Evolutionary conservation across 1,140 invertebrate genomes (phyloP).

Genomic region (Bombus pascuorum): DNA sequence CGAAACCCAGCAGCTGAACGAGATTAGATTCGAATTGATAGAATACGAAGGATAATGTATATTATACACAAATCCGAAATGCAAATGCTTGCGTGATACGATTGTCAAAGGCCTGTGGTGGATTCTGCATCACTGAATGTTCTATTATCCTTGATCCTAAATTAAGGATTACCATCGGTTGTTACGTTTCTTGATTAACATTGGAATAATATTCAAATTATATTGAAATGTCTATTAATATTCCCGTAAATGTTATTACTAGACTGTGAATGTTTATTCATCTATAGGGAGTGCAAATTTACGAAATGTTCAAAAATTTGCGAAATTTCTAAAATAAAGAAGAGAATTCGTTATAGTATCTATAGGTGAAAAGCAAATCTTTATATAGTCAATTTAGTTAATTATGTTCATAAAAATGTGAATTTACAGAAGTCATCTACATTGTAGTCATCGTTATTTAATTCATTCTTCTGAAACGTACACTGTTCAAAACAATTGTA

Average conservation of each 20-base stretch:
- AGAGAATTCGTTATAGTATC: too few species aligned
- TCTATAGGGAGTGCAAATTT: background rate
- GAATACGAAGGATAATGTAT: background rate
- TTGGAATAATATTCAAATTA: background rate
- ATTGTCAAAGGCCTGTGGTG: background rate
- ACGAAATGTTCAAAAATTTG: background rate
- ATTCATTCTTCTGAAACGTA: too few species aligned
- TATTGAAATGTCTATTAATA: background rate
- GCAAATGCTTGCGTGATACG: constrained; percentile 26
- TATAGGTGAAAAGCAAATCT: too few species aligned
- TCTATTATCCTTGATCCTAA: background rate
- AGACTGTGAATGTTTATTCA: background rate
- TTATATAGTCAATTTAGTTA: too few species aligned
- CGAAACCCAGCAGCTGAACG: background rate
- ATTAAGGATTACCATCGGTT: background rate
- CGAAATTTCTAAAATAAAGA: too few species aligned
- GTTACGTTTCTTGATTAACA: background rate
- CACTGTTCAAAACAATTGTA: too few species aligned
- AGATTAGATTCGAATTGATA: background rate
- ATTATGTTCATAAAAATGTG: too few species aligned
- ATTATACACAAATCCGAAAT: constrained; percentile 17
- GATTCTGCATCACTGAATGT: background rate
- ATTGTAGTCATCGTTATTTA: too few species aligned
- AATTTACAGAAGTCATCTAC: too few species aligned
- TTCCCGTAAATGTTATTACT: background rate